Percentiles rank a stretch among this genome's conserved stretches.
Evolutionary conservation across 1,140 invertebrate genomes (phyloP).

Genomic region (Diorhabda carinulata): DNA sequence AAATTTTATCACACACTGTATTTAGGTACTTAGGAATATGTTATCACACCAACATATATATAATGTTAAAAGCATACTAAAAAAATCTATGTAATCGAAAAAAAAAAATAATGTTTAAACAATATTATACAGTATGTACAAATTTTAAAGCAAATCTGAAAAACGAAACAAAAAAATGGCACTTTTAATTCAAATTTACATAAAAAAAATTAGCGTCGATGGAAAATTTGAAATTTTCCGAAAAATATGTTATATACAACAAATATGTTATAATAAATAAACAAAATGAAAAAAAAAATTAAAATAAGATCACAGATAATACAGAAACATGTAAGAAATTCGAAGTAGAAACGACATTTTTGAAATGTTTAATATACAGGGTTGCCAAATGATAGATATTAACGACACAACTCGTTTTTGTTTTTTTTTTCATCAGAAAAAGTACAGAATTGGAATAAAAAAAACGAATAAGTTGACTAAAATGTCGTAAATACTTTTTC

Average conservation of each 20-base stretch:
- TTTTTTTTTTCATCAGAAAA: too few species aligned
- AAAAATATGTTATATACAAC: constrained; percentile 9
- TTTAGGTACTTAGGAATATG: constrained; percentile 33
- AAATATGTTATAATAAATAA: not conserved
- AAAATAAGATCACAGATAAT: constrained; percentile 27
- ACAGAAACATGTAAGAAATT: constrained; percentile 24
- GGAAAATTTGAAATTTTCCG: not conserved
- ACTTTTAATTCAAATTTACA: too few species aligned
- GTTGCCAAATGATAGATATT: not conserved
- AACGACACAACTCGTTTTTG: too few species aligned
- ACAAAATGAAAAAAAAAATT: not conserved
- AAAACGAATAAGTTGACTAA: too few species aligned
- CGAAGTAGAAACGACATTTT: not conserved
- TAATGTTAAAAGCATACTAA: constrained; percentile 31
- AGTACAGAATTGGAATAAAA: too few species aligned
- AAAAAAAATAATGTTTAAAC: constrained; percentile 10
- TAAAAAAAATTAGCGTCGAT: too few species aligned
- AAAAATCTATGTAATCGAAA: constrained; percentile 3
- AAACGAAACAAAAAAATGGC: too few species aligned
- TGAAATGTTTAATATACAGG: not conserved
- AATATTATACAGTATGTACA: constrained; percentile 29
- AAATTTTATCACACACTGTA: constrained; percentile 26
- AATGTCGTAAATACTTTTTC: too few species aligned
- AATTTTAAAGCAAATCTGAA: constrained; percentile 9
- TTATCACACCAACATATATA: constrained; percentile 37